phyloP scores from a whole-genome alignment of 2,113 vertebrate genomes.

The Lynx canadensis region DNA sequence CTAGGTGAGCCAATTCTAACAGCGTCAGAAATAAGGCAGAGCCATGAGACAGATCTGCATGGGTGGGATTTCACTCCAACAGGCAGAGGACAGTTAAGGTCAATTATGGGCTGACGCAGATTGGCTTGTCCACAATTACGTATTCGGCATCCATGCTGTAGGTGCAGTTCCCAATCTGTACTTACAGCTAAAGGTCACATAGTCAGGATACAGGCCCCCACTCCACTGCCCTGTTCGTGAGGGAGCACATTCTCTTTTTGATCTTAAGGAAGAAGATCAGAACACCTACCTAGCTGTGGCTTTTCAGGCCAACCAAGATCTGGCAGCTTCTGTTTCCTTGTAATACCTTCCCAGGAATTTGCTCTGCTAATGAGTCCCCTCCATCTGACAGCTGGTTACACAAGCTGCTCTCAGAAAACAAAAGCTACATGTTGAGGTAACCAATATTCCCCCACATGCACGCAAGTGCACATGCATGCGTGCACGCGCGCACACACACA shows the following conservation, averaged over 20 bases:
- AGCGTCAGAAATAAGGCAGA: background rate
- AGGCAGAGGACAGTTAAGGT: background rate
- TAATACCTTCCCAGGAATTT: constrained; percentile 50
- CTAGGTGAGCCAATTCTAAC: background rate
- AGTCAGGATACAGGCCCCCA: background rate
- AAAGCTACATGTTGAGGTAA: constrained; percentile 13
- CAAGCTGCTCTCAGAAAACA: constrained; percentile 49
- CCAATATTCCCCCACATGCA: background rate
- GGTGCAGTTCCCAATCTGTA: background rate
- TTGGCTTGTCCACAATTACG: background rate
- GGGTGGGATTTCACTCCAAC: background rate
- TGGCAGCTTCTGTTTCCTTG: background rate
- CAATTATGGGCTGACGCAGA: background rate
- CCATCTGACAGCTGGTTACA: constrained; percentile 54
- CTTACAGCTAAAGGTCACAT: background rate
- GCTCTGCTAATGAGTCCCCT: constrained; percentile 48
- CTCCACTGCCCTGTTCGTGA: background rate
- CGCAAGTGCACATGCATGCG: background rate
- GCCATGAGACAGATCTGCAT: background rate
- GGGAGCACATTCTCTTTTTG: background rate
- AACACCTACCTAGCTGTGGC: background rate
- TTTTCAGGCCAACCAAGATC: constrained; percentile 39
- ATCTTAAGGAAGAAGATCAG: background rate
- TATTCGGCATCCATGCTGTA: background rate
- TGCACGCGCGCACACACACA: too few relatives aligned